Evolutionary conservation across 2,113 vertebrate species (phyloP).

Genomic region (Microcebus murinus): DNA sequence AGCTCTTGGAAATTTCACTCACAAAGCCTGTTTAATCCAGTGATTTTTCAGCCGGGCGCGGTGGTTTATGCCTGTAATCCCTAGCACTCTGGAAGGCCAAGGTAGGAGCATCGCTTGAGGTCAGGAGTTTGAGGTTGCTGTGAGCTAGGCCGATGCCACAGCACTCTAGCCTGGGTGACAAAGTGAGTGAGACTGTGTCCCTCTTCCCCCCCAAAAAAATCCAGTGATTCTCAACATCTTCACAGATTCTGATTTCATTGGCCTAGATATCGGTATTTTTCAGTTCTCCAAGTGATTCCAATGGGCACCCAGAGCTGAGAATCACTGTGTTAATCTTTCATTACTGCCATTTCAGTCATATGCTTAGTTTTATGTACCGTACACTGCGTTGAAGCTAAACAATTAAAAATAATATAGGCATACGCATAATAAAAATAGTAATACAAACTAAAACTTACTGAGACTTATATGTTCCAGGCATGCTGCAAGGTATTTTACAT

Average conservation of each 20-base stretch:
- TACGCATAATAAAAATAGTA: not conserved
- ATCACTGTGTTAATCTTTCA: not conserved
- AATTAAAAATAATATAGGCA: not conserved
- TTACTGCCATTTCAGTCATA: not conserved
- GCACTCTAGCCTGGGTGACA: too few relatives aligned
- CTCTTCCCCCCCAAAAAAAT: not conserved
- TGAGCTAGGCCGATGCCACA: too few relatives aligned
- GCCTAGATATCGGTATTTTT: not conserved
- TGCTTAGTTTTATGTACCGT: not conserved
- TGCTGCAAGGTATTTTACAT: not conserved
- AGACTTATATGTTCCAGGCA: not conserved
- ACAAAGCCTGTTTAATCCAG: not conserved
- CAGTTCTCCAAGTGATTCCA: not conserved
- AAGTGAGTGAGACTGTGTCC: too few relatives aligned
- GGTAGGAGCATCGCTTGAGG: too few relatives aligned
- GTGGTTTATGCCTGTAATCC: too few relatives aligned
- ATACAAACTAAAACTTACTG: not conserved
- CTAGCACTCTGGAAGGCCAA: too few relatives aligned
- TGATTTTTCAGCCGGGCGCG: not conserved
- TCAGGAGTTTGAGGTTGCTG: too few relatives aligned
- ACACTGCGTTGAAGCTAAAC: not conserved
- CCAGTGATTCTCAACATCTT: not conserved
- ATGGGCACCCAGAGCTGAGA: not conserved
- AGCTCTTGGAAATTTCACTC: not conserved
- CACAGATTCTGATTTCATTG: not conserved